These are phyloP conservation scores for Paramuricea clavata DNA, from an alignment of 92 coral and sea anemone genomes.

Conservation along the genomic window DNA sequence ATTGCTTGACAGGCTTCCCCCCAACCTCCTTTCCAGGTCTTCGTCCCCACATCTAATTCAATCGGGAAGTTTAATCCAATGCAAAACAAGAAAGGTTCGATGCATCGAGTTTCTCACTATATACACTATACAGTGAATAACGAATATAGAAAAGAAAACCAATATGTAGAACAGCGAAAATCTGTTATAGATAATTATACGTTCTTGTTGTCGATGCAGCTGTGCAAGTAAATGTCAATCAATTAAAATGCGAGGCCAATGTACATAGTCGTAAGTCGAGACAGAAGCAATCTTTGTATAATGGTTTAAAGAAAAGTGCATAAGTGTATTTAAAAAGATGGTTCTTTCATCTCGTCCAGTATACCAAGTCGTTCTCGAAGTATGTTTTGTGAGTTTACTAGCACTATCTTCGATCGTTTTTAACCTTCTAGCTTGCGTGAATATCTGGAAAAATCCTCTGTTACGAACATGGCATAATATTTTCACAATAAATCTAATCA, in stretches of 20 bases:
- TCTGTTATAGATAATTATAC: not conserved
- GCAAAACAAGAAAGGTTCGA: no score
- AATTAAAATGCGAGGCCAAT: not conserved
- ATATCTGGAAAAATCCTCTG: conserved; percentile 74
- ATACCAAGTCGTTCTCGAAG: conserved; percentile 64
- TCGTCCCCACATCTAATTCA: no score
- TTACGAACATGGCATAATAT: conserved; percentile 84
- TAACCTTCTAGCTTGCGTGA: conserved; percentile 67
- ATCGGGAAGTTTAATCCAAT: no score
- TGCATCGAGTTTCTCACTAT: no score
- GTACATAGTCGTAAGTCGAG: not conserved
- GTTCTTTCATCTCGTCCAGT: conserved; percentile 53
- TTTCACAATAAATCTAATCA: conserved; percentile 70
- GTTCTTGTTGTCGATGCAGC: not conserved
- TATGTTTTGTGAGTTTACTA: conserved; percentile 32
- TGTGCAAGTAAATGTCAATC: not conserved
- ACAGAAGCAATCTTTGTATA: not conserved
- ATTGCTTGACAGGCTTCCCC: no score
- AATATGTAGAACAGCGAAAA: not conserved
- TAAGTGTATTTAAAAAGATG: not conserved
- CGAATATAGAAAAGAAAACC: no score
- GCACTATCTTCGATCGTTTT: conserved; percentile 63
- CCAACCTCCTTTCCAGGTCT: no score
- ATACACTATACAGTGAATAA: no score
- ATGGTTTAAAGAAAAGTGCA: not conserved